phyloP scores from a whole-genome alignment of 2,888 invertebrate genomes.

The Tachystola acroxantha region DNA sequence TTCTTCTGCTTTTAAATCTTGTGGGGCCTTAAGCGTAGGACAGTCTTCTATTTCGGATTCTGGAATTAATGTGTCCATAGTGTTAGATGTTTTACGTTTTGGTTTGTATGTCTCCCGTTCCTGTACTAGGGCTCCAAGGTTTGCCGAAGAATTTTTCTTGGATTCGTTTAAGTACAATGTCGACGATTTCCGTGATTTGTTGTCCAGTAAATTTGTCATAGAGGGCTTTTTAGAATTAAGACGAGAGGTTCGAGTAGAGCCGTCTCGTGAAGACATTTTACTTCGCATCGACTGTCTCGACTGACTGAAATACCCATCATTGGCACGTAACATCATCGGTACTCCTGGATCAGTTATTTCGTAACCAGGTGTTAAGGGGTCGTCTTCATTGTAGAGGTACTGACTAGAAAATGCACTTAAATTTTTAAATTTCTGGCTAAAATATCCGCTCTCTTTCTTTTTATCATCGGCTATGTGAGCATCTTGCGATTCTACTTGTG shows the following conservation, averaged over 20 bases:
- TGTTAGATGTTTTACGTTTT: constrained; percentile 61
- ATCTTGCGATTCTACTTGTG: constrained; percentile 27
- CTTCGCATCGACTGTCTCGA: constrained; percentile 64
- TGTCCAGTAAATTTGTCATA: constrained; percentile 65
- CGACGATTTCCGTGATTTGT: constrained; percentile 63
- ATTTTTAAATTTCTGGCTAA: constrained; percentile 63
- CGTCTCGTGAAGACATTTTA: constrained; percentile 57
- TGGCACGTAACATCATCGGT: constrained; percentile 81
- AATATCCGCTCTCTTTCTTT: constrained; percentile 56
- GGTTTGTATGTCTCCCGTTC: constrained; percentile 55
- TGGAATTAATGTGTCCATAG: constrained; percentile 54
- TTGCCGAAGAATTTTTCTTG: constrained; percentile 62
- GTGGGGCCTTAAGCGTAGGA: constrained; percentile 68
- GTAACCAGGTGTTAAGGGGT: constrained; percentile 79
- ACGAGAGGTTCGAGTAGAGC: constrained; percentile 62
- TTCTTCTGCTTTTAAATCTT: constrained; percentile 74
- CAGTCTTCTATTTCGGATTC: constrained; percentile 75
- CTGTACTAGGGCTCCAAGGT: constrained; percentile 49
- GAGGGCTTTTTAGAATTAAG: constrained; percentile 67
- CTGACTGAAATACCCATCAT: constrained; percentile 80
- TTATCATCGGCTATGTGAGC: constrained; percentile 24
- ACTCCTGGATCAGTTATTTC: constrained; percentile 82
- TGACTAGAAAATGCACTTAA: constrained; percentile 79
- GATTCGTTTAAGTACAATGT: constrained; percentile 70
- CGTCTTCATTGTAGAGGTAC: constrained; percentile 81